A percentile compares a stretch with the other conserved stretches of the same genome.
These are phyloP conservation scores for Heterodera schachtii DNA, from an alignment of 1,140 invertebrate genomes.

Conservation along the genomic window DNA sequence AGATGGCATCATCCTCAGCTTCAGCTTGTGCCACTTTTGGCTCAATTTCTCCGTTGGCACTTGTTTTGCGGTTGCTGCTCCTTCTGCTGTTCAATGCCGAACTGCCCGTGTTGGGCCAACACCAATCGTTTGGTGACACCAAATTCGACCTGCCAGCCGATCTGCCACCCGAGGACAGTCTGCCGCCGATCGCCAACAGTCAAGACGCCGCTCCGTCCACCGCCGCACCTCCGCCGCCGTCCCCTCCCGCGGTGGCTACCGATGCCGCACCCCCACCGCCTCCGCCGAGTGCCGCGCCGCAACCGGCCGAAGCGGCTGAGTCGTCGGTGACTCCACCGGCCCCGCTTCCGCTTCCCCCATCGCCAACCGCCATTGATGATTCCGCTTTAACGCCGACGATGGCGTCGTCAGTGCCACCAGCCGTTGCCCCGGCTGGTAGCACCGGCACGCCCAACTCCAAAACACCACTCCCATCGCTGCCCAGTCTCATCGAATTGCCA, in stretches of 20 bases:
- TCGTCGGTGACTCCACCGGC: background rate
- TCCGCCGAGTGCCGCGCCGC: background rate
- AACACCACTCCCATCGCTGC: constrained; percentile 21
- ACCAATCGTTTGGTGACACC: constrained; percentile 51
- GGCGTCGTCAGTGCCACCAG: background rate
- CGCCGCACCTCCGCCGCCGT: constrained; percentile 6
- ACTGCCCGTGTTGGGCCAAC: constrained; percentile 6
- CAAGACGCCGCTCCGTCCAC: constrained; percentile 29
- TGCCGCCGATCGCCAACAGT: constrained; percentile 13
- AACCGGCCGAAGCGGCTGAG: background rate
- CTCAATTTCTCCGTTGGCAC: background rate
- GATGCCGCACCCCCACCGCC: constrained; percentile 15
- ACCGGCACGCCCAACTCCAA: background rate
- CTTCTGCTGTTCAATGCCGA: background rate
- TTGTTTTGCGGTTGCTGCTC: background rate
- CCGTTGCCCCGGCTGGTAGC: background rate
- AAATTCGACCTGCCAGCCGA: constrained; percentile 50
- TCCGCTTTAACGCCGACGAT: background rate
- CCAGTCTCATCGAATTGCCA: constrained; percentile 22
- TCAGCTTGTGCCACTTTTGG: too few relatives aligned
- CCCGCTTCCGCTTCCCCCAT: background rate
- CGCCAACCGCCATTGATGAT: background rate
- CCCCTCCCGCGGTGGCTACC: background rate
- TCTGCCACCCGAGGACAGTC: constrained; percentile 43
- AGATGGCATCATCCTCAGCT: background rate